Percentiles rank a stretch among this genome's conserved stretches.
These are phyloP conservation scores for Mugil cephalus DNA, from an alignment of 2,113 vertebrate genomes.

Conservation along the genomic window DNA sequence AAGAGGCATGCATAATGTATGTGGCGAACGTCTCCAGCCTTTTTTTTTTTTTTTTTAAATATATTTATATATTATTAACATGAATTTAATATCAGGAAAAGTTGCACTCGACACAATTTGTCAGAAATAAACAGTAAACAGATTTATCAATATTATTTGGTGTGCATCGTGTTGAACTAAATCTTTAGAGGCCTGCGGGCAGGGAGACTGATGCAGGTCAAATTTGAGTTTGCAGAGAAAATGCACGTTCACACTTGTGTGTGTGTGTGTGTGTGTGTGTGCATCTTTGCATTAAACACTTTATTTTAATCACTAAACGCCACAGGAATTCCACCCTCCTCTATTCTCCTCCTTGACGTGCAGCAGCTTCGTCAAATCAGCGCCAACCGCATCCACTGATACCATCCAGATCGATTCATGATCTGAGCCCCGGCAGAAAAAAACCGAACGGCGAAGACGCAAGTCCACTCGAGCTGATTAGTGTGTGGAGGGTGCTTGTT, in stretches of 20 bases:
- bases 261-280: background rate
- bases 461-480: conserved; percentile 75
- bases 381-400: conserved; percentile 38
- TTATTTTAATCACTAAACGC: conserved; percentile 26
- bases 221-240: conserved; percentile 22
- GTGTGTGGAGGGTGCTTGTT: conserved; percentile 76
- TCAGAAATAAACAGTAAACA: too few species aligned
- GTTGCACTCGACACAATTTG: background rate
- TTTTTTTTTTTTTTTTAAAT: too few species aligned
- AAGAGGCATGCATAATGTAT: background rate
- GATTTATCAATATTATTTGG: too few species aligned
- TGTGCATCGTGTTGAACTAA: conserved; percentile 2
- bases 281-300: conserved; percentile 21
- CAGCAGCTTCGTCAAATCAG: background rate
- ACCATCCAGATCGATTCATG: conserved; percentile 42
- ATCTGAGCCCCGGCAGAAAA: conserved; percentile 24
- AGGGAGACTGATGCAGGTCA: conserved; percentile 8
- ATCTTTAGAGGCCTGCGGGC: background rate
- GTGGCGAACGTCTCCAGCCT: background rate
- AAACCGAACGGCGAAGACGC: conserved; percentile 30
- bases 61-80: background rate
- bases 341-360: background rate
- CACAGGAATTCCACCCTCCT: conserved; percentile 1
- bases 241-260: background rate
- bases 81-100: background rate